Evolutionary conservation across 2,797 vertebrate species (phyloP).

Genomic region (Tadarida brasiliensis): DNA sequence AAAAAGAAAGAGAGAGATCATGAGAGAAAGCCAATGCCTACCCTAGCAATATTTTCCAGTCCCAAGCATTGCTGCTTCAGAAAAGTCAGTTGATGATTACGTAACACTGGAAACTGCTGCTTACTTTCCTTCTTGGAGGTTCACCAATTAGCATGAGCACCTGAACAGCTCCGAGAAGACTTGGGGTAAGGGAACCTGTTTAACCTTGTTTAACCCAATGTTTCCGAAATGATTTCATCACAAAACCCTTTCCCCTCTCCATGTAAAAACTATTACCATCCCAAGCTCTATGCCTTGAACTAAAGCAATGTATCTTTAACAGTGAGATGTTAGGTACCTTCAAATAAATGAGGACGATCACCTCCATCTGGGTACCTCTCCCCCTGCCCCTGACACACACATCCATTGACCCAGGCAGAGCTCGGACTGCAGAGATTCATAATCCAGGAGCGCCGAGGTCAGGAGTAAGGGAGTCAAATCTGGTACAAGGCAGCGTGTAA

Average conservation of each 20-base stretch:
- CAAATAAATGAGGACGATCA: neutral
- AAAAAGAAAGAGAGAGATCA: neutral
- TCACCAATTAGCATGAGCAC: neutral
- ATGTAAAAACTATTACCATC: neutral
- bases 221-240: slow-evolving; percentile 7
- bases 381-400: neutral
- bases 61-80: neutral
- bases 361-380: neutral
- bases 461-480: neutral
- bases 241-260: neutral
- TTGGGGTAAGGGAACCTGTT: neutral
- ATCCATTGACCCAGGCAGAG: neutral
- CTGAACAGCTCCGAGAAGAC: neutral
- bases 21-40: neutral
- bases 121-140: neutral
- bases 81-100: neutral
- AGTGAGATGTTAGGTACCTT: neutral
- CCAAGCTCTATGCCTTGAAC: neutral
- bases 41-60: neutral
- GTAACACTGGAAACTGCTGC: too few relatives aligned
- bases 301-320: neutral
- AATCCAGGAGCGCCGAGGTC: neutral
- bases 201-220: neutral
- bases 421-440: neutral
- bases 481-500: neutral